Conservation (phyloP, 2,113 vertebrate species). For the Lanius collurio region DNA sequence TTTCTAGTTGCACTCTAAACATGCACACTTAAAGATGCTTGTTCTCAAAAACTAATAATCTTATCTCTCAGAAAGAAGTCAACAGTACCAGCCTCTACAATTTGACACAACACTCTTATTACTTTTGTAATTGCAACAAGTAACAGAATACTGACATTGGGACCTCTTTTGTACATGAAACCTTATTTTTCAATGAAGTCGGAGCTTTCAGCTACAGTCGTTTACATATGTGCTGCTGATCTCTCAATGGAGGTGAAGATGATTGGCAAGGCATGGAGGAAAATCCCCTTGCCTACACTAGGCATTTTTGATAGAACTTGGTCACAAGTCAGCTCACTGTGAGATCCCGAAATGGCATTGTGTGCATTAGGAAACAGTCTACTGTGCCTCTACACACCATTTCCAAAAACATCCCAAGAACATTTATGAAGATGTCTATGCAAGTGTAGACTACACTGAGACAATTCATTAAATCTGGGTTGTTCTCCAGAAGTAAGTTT, state of each 20-base stretch:
- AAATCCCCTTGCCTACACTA: background rate
- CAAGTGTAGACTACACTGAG: background rate
- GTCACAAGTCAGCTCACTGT: background rate
- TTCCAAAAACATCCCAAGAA: background rate
- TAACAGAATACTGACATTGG: background rate
- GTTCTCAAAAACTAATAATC: background rate
- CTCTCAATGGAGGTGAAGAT: background rate
- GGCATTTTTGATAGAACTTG: fast-evolving
- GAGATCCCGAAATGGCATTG: background rate
- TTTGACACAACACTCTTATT: background rate
- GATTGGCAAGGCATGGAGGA: background rate
- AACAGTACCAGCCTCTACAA: background rate
- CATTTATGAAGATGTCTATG: background rate
- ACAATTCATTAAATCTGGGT: background rate
- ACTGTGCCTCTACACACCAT: background rate
- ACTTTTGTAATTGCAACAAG: background rate
- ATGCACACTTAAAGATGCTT: background rate
- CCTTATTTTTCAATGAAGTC: background rate
- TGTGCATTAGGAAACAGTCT: background rate
- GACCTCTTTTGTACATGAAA: background rate
- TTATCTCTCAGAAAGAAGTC: background rate
- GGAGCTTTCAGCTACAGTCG: background rate
- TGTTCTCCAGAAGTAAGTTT: background rate
- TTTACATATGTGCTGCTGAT: background rate
- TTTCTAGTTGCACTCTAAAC: background rate